Evolutionary conservation across 2,113 vertebrate genomes (phyloP), one percentile per base, ranked within the genome.

Genomic region (Mobula birostris): DNA sequence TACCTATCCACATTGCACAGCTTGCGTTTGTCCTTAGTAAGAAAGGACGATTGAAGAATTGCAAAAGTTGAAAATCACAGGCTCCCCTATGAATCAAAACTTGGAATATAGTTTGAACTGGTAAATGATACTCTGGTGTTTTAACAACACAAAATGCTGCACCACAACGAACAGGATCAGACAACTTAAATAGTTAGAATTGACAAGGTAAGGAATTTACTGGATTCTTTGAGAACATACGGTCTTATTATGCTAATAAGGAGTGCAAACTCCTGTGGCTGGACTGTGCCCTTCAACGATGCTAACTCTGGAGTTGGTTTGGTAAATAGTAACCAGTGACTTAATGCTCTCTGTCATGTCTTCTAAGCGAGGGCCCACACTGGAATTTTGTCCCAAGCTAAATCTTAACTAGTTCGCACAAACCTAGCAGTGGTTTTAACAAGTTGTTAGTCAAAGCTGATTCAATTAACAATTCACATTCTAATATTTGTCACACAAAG

Each of bases 381-480:
- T 74, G 24, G 9, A 24, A 93, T 56, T 74, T 74, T 76, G 70
- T 48, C 56, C 36, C 40, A 72, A 87, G 56, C 36, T 83, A 17
- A 15, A 40, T 48, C 80, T 17, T 48, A 40, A 87, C 24, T 61
- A 24, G 29, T 19, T 93, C 19, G 68, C 70, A 12, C 72, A 72
- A 92, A 91, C 21, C 21, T 14, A 7, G 90, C 36, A 5, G 15
- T 91, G 9, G 63, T 40, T 91, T 70, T 58, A 90, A 92, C 32
- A 92, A 70, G 66, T 40, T 93, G 32, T 48, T 56, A 24, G 48
- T 56, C 70, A 74, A 74, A 93, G 36, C 70, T 93, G 32, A 93
- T 76, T 74, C 91, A 93, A 93, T 93, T 93, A 74, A 93, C 40
- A 56, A 68, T 93, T 68, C 70, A 93, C 21, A 24, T 74, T 66